These are phyloP conservation scores for Lophura nycthemera DNA, from an alignment of 2,113 vertebrate genomes.

Conservation along the genomic window DNA sequence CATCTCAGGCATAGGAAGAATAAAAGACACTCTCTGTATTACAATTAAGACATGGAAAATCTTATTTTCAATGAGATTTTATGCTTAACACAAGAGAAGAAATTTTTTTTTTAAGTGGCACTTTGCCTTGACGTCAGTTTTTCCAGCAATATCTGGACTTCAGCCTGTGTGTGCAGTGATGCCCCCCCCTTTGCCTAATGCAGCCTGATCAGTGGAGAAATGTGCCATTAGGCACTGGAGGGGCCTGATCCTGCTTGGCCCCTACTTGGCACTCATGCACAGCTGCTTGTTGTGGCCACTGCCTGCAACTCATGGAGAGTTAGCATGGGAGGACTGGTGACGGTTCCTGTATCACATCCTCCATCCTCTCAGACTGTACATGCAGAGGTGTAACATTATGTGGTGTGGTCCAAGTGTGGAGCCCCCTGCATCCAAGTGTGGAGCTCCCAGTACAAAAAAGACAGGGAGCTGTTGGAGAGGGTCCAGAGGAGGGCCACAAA, in stretches of 20 bases:
- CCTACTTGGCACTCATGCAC: not conserved
- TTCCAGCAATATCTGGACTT: not conserved
- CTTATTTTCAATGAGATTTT: conserved; percentile 75
- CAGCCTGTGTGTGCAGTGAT: fast-evolving
- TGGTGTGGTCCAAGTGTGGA: too few relatives aligned
- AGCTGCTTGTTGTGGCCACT: fast-evolving
- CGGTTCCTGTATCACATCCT: fast-evolving
- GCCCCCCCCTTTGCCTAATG: fast-evolving
- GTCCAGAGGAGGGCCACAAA: too few relatives aligned
- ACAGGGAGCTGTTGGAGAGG: too few relatives aligned
- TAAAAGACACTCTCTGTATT: conserved; percentile 76
- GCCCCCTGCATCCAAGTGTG: too few relatives aligned
- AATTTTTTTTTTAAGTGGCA: not conserved
- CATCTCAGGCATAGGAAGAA: conserved; percentile 80
- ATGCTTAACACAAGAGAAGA: conserved; percentile 44
- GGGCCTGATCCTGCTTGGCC: not conserved
- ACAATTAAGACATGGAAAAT: conserved; percentile 80
- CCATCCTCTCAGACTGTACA: not conserved
- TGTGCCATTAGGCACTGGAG: fast-evolving
- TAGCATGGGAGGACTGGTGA: fast-evolving
- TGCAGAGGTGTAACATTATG: fast-evolving
- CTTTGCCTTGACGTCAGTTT: conserved; percentile 40
- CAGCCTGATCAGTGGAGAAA: not conserved
- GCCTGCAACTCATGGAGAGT: not conserved
- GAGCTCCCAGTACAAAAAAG: too few relatives aligned